Conservation (phyloP, 1,140 invertebrate species). For the Octopus sinensis region DNA sequence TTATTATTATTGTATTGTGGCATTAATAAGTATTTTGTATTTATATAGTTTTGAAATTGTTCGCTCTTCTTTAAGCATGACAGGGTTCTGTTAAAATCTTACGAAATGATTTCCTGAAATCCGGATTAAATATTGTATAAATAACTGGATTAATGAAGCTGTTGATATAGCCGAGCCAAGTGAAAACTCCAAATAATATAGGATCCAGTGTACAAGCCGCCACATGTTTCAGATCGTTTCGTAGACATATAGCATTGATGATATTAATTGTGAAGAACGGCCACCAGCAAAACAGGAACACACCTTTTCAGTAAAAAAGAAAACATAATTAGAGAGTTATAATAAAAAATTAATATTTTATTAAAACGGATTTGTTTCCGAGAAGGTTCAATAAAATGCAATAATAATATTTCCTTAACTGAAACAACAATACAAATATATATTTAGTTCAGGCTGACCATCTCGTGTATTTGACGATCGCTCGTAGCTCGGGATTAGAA, state of each 20-base stretch:
- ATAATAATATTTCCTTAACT: no score
- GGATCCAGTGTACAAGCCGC: constrained; percentile 47
- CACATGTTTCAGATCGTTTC: constrained; percentile 42
- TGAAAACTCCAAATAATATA: constrained; percentile 72
- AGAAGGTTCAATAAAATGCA: no score
- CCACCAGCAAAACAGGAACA: constrained; percentile 97
- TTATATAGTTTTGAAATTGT: neutral
- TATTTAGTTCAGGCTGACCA: no score
- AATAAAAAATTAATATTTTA: no score
- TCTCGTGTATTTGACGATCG: no score
- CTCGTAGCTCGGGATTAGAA: no score
- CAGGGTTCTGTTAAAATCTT: constrained; percentile 71
- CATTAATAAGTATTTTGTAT: neutral
- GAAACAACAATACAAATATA: no score
- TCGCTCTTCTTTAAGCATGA: constrained; percentile 16
- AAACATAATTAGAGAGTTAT: no score
- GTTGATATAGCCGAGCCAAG: constrained; percentile 99
- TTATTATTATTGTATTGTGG: constrained; percentile 6
- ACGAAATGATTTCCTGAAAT: constrained; percentile 98
- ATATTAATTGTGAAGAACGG: constrained; percentile 97
- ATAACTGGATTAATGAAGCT: constrained; percentile 95
- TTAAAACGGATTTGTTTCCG: no score
- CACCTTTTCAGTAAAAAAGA: constrained; percentile 62
- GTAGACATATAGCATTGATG: constrained; percentile 89
- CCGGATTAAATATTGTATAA: constrained; percentile 99